phyloP scores from a whole-genome alignment of 2,888 invertebrate genomes.

The Dolichopus griseipennis region DNA sequence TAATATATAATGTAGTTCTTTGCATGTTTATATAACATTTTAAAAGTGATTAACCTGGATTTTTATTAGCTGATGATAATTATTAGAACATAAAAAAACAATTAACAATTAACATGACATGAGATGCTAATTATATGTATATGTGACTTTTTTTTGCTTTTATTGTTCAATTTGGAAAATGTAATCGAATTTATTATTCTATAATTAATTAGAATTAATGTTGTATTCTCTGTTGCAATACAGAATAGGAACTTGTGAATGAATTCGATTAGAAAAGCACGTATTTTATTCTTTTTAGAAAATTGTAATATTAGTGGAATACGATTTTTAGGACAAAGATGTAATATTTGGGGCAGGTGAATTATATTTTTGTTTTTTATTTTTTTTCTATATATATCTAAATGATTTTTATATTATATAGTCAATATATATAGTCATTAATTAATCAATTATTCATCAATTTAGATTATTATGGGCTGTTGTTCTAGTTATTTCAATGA shows the following conservation, averaged over 20 bases:
- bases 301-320: background rate
- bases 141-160: too few species aligned
- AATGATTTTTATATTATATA: too few species aligned
- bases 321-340: background rate
- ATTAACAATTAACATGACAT: background rate
- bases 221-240: background rate
- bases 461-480: background rate
- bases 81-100: too few species aligned
- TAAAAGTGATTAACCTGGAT: too few species aligned
- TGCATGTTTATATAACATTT: too few species aligned
- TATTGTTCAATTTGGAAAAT: too few species aligned
- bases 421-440: too few species aligned
- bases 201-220: background rate
- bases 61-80: too few species aligned
- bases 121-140: background rate
- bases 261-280: background rate
- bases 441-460: too few species aligned
- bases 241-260: background rate
- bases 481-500: background rate
- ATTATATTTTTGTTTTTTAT: background rate
- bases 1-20: too few species aligned
- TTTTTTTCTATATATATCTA: too few species aligned
- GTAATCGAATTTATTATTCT: too few species aligned
- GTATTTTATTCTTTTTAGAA: background rate
- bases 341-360: background rate